Conservation (phyloP, 2,797 vertebrate species). For the Enteromius afrohamiltoni region DNA sequence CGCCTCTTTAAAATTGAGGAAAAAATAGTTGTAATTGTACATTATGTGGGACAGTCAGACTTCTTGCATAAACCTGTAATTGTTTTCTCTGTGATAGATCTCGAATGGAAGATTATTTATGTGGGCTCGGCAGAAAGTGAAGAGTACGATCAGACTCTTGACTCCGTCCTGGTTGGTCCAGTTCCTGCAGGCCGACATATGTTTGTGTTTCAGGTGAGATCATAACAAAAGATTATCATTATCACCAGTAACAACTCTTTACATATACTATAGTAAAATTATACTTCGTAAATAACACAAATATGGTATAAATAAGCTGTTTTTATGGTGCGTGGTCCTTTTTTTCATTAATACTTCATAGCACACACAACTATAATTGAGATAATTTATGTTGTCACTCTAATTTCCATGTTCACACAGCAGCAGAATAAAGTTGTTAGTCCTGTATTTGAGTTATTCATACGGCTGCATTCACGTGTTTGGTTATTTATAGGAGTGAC, state of each 20-base stretch:
- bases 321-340: background rate
- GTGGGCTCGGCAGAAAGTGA: constrained; percentile 93
- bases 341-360: background rate
- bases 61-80: background rate
- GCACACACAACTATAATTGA: background rate
- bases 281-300: background rate
- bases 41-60: background rate
- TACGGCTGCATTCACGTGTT: background rate
- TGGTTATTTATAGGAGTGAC: background rate
- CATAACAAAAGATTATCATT: background rate
- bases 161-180: constrained; percentile 88
- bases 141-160: constrained; percentile 88
- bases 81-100: constrained; percentile 70
- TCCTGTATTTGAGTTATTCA: background rate
- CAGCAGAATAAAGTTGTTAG: background rate
- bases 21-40: background rate
- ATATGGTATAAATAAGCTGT: background rate
- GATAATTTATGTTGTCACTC: background rate
- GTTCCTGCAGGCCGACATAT: constrained; percentile 91
- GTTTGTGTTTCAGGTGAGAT: constrained; percentile 90
- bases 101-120: constrained; percentile 93
- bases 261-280: background rate
- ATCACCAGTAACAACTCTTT: background rate
- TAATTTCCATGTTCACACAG: background rate
- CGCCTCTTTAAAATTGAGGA: too few species aligned